phyloP scores from a whole-genome alignment of 2,113 vertebrate genomes.

The Salvelinus fontinalis region DNA sequence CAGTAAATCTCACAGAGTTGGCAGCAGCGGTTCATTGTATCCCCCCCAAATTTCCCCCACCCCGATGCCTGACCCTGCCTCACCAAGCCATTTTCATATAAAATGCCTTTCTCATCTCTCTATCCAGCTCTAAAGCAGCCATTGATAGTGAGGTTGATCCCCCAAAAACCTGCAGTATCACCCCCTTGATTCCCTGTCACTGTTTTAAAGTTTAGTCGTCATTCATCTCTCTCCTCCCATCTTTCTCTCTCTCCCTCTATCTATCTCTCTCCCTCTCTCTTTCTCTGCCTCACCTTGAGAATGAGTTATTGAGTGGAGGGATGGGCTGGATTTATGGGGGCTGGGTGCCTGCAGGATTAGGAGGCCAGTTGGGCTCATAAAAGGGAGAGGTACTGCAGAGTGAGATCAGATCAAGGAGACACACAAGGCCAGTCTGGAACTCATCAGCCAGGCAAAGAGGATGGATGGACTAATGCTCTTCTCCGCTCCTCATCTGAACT shows the following conservation, averaged over 20 bases:
- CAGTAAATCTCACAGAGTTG: slow-evolving; percentile 15
- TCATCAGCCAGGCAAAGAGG: slow-evolving; percentile 6
- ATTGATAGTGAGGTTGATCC: slow-evolving; percentile 23
- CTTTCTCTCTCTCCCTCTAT: not conserved
- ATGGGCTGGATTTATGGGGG: slow-evolving; percentile 35
- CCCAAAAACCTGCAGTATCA: slow-evolving; percentile 10
- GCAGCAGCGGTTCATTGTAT: not conserved
- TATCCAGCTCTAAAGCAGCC: not conserved
- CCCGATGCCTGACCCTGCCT: not conserved
- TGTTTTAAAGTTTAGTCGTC: not conserved
- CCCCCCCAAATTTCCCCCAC: slow-evolving; percentile 3
- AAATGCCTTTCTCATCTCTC: slow-evolving; percentile 3
- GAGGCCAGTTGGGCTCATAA: slow-evolving; percentile 33
- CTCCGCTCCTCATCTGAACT: not conserved
- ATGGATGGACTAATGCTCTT: not conserved
- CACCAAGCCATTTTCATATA: not conserved
- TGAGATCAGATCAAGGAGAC: not conserved
- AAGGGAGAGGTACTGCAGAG: slow-evolving; percentile 12
- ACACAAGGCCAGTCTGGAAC: not conserved
- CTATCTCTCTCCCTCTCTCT: not conserved
- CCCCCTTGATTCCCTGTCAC: not conserved
- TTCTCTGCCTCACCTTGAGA: slow-evolving; percentile 22
- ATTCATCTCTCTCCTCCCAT: slow-evolving; percentile 13
- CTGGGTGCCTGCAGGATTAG: slow-evolving; percentile 48
- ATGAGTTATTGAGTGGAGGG: slow-evolving; percentile 10